A percentile compares a stretch with the other conserved stretches of the same genome.
phyloP scores from a whole-genome alignment of 2,113 vertebrate genomes.

The Pseudopodoces humilis region DNA sequence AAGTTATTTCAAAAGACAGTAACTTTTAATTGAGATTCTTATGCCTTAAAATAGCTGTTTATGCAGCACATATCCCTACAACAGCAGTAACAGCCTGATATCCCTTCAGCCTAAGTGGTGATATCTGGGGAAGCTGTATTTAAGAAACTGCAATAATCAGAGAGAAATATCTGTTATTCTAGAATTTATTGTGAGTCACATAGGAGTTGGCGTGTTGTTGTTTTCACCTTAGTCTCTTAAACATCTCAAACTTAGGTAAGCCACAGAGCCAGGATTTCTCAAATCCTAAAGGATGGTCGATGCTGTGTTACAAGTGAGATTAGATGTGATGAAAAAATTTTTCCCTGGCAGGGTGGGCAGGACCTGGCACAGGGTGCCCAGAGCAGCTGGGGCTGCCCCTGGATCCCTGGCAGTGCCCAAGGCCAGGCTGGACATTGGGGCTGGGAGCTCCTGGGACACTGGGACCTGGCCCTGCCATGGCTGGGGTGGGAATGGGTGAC shows the following conservation, averaged over 20 bases:
- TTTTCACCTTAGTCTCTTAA: neutral
- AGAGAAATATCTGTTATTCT: neutral
- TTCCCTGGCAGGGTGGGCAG: neutral
- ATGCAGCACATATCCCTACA: neutral
- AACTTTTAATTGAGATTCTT: neutral
- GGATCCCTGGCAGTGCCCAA: neutral
- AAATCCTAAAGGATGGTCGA: neutral
- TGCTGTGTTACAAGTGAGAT: neutral
- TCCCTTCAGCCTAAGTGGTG: fast-evolving
- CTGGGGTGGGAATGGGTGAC: fast-evolving
- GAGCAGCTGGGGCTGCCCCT: neutral
- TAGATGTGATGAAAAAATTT: neutral
- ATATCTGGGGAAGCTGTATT: neutral
- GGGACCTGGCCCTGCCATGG: neutral
- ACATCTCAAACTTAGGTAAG: neutral
- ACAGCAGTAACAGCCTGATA: neutral
- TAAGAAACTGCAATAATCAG: neutral
- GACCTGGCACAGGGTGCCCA: neutral
- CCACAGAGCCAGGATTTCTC: neutral
- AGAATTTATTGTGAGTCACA: neutral
- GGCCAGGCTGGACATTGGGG: fast-evolving
- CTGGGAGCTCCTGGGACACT: neutral
- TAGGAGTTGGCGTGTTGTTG: neutral
- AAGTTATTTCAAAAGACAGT: neutral
- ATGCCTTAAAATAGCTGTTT: neutral